These are phyloP conservation scores for Gymnobelideus leadbeateri DNA, from an alignment of 2,113 vertebrate genomes.

Conservation along the genomic window DNA sequence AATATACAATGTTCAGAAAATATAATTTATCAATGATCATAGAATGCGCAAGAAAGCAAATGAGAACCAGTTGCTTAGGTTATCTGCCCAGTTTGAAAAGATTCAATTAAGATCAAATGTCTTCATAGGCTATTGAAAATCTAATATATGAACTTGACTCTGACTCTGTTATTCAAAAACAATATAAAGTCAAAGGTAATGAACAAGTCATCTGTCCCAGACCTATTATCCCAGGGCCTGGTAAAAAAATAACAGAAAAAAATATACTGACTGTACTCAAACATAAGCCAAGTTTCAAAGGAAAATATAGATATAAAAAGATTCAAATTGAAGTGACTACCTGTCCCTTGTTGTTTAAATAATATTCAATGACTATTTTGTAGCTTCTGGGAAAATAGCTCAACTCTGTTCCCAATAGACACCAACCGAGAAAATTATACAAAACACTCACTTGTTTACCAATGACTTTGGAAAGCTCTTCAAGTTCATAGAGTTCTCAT, in stretches of 20 bases:
- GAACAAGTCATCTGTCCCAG: constrained; percentile 21
- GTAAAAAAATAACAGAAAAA: not conserved
- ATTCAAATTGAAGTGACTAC: constrained; percentile 62
- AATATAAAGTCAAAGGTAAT: constrained; percentile 41
- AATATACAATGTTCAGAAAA: constrained; percentile 40
- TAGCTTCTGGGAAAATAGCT: constrained; percentile 71
- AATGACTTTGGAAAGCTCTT: constrained; percentile 60
- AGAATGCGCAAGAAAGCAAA: constrained; percentile 45
- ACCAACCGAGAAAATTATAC: constrained; percentile 74
- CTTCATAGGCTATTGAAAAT: constrained; percentile 63
- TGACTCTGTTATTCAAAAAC: constrained; percentile 49
- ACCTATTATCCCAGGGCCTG: constrained; percentile 34
- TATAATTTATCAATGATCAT: constrained; percentile 50
- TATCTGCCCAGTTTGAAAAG: constrained; percentile 55
- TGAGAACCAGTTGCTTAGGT: constrained; percentile 58
- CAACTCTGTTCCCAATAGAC: constrained; percentile 76
- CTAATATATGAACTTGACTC: constrained; percentile 33
- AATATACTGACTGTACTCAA: constrained; percentile 47
- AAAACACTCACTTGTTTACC: constrained; percentile 68
- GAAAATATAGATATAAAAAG: constrained; percentile 67
- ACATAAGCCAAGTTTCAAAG: constrained; percentile 51
- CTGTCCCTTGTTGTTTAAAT: constrained; percentile 70
- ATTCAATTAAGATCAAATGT: constrained; percentile 57
- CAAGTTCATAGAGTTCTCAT: constrained; percentile 51
- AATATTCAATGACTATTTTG: constrained; percentile 65